These are phyloP conservation scores for Lepidochrysops patricia DNA, from an alignment of 2,888 invertebrate species.

Conservation along the genomic window DNA sequence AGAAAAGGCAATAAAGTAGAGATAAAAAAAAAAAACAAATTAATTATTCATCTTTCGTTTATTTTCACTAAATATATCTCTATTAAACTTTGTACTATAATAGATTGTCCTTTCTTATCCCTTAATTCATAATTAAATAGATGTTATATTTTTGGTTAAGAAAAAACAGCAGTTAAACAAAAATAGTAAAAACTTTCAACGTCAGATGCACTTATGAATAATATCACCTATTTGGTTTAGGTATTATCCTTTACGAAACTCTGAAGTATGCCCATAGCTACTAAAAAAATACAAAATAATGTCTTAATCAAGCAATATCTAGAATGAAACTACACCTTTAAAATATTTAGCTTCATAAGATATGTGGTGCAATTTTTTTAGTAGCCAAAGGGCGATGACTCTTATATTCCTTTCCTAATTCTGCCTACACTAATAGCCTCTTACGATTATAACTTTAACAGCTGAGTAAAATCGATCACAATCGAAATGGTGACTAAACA, in stretches of 20 bases:
- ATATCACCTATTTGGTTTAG: slow-evolving; percentile 5
- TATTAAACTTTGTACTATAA: slow-evolving; percentile 10
- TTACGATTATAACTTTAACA: slow-evolving; percentile 10
- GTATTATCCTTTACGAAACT: background rate
- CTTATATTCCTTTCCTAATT: background rate
- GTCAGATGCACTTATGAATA: background rate
- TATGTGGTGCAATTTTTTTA: background rate
- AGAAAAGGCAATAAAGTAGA: background rate
- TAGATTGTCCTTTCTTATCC: background rate
- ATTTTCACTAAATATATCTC: slow-evolving; percentile 12
- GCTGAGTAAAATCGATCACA: slow-evolving; percentile 8
- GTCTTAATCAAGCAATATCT: background rate
- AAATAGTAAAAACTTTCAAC: background rate
- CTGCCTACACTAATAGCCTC: slow-evolving; percentile 15
- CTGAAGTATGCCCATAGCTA: background rate
- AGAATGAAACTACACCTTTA: background rate
- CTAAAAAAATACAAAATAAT: background rate
- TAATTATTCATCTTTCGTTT: slow-evolving; percentile 12
- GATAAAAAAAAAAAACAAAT: slow-evolving; percentile 3
- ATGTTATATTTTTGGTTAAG: slow-evolving; percentile 14
- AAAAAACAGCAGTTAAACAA: slow-evolving; percentile 10
- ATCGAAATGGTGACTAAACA: slow-evolving; percentile 1
- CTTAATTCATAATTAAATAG: background rate
- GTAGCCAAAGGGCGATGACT: slow-evolving; percentile 1
- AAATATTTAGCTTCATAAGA: background rate